Conservation (phyloP, 2,888 invertebrate genomes). For the Boloria selene region DNA sequence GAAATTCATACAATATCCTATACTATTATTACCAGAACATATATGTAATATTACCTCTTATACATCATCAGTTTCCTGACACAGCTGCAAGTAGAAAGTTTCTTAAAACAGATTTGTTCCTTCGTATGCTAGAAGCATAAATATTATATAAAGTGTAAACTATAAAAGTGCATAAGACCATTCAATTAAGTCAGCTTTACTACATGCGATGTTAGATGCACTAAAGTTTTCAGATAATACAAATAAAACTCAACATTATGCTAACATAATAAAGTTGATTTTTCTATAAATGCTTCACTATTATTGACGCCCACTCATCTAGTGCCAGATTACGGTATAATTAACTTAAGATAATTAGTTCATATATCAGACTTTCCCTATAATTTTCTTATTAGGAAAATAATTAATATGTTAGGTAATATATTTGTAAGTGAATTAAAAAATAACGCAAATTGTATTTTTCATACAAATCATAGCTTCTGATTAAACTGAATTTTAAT, state of each 20-base stretch:
- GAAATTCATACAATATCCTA: too few relatives aligned
- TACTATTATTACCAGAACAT: too few relatives aligned
- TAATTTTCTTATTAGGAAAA: background rate
- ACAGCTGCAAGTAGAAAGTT: background rate
- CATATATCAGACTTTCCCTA: conserved; percentile 21
- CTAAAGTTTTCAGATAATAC: background rate
- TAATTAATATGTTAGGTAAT: background rate
- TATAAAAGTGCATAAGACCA: conserved; percentile 8
- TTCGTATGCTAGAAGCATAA: background rate
- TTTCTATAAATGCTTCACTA: conserved; percentile 45
- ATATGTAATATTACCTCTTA: too few relatives aligned
- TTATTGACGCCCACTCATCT: conserved; percentile 58
- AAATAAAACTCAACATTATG: background rate
- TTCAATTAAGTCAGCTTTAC: conserved; percentile 11
- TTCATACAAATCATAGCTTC: too few relatives aligned
- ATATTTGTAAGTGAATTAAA: background rate
- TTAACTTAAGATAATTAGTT: conserved; percentile 43
- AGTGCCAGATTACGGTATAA: conserved; percentile 39
- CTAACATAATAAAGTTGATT: background rate
- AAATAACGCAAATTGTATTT: too few relatives aligned
- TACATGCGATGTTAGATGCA: conserved; percentile 6
- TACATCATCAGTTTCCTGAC: too few relatives aligned
- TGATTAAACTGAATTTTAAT: too few relatives aligned
- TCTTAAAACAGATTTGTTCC: background rate
- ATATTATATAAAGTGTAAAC: background rate